These are phyloP conservation scores for Gymnoscopelus microlampas DNA, from an alignment of 2,797 vertebrate species.

Conservation along the genomic window DNA sequence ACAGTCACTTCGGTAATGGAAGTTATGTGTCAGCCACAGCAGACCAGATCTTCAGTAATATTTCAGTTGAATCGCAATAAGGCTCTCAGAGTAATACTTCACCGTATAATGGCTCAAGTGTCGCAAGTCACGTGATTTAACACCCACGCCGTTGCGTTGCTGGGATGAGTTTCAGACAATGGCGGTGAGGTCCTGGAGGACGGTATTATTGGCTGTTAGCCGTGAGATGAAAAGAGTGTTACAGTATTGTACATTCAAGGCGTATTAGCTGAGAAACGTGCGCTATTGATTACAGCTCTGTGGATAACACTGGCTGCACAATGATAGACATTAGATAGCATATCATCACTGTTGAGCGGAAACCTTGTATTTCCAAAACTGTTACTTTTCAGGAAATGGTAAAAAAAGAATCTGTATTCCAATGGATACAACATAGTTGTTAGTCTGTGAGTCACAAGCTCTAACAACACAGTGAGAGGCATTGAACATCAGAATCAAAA, in stretches of 20 bases:
- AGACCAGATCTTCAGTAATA: constrained; percentile 21
- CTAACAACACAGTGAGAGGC: too few species aligned
- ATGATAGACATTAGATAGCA: too few species aligned
- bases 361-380: too few species aligned
- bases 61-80: constrained; percentile 38
- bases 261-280: not conserved
- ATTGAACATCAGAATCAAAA: not conserved
- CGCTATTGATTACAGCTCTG: constrained; percentile 7
- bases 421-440: too few species aligned
- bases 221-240: not conserved
- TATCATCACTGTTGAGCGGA: too few species aligned
- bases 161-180: constrained; percentile 20
- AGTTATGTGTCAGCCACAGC: constrained; percentile 29
- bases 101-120: constrained; percentile 26
- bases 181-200: constrained; percentile 11
- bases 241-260: too few species aligned
- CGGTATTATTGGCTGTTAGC: constrained; percentile 18
- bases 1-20: constrained; percentile 17
- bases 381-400: too few species aligned
- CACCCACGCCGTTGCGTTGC: constrained; percentile 6
- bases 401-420: too few species aligned
- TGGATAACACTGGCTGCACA: not conserved
- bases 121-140: constrained; percentile 35
- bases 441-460: too few species aligned
- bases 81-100: constrained; percentile 25